These are phyloP conservation scores for Schizothorax lantsangensis DNA, from an alignment of 2,797 vertebrate species.

Conservation along the genomic window DNA sequence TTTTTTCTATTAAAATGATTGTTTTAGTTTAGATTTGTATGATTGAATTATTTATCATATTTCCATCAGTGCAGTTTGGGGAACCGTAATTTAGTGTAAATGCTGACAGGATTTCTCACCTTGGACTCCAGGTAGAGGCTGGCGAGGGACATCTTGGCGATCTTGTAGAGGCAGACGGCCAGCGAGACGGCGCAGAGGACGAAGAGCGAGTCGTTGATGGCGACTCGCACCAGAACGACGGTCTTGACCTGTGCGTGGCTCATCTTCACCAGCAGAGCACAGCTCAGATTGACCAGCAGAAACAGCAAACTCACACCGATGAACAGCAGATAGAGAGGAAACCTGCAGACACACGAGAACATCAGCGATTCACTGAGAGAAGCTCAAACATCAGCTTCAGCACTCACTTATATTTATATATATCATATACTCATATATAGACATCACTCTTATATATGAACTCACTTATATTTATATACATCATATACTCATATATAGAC, in stretches of 20 bases:
- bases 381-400: too few species aligned
- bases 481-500: too few species aligned
- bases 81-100: too few species aligned
- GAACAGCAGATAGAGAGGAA: constrained; percentile 86
- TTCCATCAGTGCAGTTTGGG: constrained; percentile 56
- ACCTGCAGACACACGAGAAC: constrained; percentile 60
- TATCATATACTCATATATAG: too few species aligned
- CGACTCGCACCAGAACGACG: constrained; percentile 90
- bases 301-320: constrained; percentile 90
- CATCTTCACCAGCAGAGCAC: constrained; percentile 91
- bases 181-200: constrained; percentile 94
- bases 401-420: background rate
- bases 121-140: constrained; percentile 98
- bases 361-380: too few species aligned
- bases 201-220: constrained; percentile 94
- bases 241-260: constrained; percentile 83
- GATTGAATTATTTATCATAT: background rate
- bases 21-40: background rate
- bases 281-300: constrained; percentile 91
- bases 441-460: background rate
- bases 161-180: constrained; percentile 94
- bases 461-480: background rate
- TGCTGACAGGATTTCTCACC: constrained; percentile 64
- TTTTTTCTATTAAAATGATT: background rate
- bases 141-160: constrained; percentile 97